Conservation (phyloP, 2,797 vertebrate genomes). For the Ctenochaetus hawaiiensis region DNA sequence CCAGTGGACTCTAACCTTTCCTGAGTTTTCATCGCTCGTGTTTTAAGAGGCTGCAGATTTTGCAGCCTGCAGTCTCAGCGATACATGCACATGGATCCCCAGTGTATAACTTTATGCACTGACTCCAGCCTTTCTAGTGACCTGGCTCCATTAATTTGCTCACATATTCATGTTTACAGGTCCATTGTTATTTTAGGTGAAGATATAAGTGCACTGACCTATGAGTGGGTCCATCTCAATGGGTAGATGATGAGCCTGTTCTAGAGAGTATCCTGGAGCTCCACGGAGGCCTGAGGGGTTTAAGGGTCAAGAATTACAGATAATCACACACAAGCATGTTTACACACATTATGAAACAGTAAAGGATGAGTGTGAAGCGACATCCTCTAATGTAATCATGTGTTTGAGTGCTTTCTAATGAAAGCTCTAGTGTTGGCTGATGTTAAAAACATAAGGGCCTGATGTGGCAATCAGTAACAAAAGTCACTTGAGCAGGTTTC, state of each 20-base stretch:
- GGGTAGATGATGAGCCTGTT: conserved; percentile 98
- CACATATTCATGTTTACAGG: background rate
- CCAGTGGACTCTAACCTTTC: background rate
- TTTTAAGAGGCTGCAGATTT: background rate
- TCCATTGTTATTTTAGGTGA: background rate
- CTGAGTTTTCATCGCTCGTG: background rate
- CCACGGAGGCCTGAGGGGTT: conserved; percentile 91
- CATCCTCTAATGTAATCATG: background rate
- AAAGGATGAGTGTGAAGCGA: background rate
- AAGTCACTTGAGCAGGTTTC: background rate
- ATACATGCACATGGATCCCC: conserved; percentile 5
- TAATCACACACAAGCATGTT: background rate
- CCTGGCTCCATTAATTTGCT: conserved; percentile 17
- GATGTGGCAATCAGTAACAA: conserved; percentile 8
- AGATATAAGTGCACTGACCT: conserved; percentile 83
- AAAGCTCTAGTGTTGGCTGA: background rate
- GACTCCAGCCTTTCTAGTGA: conserved; percentile 10
- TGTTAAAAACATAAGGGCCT: conserved; percentile 13
- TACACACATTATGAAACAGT: background rate
- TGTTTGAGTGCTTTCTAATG: conserved; percentile 1
- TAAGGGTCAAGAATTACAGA: conserved; percentile 15
- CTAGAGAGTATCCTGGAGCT: conserved; percentile 97
- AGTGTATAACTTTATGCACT: background rate
- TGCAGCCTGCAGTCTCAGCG: conserved; percentile 2
- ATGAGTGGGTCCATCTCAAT: conserved; percentile 98